phyloP scores from a whole-genome alignment of 2,797 vertebrate genomes.

The Diplodus puntazzo region DNA sequence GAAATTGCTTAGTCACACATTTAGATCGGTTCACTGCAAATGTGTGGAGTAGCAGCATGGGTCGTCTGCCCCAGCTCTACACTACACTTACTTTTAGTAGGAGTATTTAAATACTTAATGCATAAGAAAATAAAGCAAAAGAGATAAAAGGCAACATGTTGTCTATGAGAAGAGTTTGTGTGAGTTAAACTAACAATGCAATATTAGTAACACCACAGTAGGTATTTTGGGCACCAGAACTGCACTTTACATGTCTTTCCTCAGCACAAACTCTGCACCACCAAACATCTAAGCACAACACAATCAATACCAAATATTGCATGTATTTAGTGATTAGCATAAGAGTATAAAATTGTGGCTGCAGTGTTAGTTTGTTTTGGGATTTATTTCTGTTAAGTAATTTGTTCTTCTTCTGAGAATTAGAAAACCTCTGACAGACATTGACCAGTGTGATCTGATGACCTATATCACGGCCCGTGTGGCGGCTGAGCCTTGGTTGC shows the following conservation, averaged over 20 bases:
- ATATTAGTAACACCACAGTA: background rate
- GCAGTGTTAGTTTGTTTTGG: background rate
- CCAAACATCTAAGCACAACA: background rate
- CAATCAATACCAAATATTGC: background rate
- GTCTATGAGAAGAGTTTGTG: background rate
- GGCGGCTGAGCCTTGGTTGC: conserved; percentile 7
- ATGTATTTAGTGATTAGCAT: background rate
- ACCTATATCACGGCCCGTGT: conserved; percentile 17
- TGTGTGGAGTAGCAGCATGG: too few species aligned
- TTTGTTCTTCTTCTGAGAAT: background rate
- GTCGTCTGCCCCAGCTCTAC: background rate
- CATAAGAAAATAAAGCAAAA: background rate
- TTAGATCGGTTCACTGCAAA: background rate
- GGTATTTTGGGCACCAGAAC: background rate
- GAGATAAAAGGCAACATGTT: background rate
- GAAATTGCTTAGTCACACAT: background rate
- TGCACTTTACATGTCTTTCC: background rate
- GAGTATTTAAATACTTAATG: background rate
- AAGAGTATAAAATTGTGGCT: background rate
- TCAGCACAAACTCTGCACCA: background rate
- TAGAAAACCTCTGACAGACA: background rate
- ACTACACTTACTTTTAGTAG: background rate
- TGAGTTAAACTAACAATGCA: too few species aligned
- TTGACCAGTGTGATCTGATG: conserved; percentile 5
- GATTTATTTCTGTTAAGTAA: background rate